Evolutionary conservation across 2,888 invertebrate species (phyloP).

Genomic region (Subacronicta megacephala): DNA sequence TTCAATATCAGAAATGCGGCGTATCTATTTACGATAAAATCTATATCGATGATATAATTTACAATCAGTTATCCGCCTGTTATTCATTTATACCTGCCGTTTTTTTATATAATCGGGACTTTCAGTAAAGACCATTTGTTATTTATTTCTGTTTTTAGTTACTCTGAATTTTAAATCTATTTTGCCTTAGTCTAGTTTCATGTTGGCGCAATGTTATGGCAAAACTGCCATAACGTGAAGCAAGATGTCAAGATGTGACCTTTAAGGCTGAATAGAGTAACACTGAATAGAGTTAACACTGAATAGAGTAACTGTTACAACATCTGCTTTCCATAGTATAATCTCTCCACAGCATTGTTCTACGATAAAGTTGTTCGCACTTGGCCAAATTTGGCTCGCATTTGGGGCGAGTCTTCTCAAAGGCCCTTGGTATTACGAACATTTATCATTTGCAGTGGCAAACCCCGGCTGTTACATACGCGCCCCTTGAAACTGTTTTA

Average conservation of each 20-base stretch:
- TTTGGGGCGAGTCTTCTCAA: conserved; percentile 21
- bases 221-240: background rate
- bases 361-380: background rate
- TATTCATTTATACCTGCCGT: background rate
- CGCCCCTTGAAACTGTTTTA: conserved; percentile 34
- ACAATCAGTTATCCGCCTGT: background rate
- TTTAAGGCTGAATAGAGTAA: background rate
- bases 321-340: background rate
- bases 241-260: background rate
- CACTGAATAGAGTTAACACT: background rate
- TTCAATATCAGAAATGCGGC: conserved; percentile 32
- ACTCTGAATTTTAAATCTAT: background rate
- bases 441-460: conserved; percentile 40
- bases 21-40: conserved; percentile 21
- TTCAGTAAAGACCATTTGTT: too few relatives aligned
- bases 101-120: too few relatives aligned
- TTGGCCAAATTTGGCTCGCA: conserved; percentile 7
- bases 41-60: conserved; percentile 19
- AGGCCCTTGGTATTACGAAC: conserved; percentile 24
- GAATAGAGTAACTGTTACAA: too few relatives aligned
- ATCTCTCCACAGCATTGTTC: background rate
- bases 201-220: background rate
- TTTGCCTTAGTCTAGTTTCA: background rate
- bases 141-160: too few relatives aligned
- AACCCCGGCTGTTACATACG: conserved; percentile 28